Base-by-base conservation (phyloP, 2,888 invertebrate genomes). In the Calephelis perditalis region DNA sequence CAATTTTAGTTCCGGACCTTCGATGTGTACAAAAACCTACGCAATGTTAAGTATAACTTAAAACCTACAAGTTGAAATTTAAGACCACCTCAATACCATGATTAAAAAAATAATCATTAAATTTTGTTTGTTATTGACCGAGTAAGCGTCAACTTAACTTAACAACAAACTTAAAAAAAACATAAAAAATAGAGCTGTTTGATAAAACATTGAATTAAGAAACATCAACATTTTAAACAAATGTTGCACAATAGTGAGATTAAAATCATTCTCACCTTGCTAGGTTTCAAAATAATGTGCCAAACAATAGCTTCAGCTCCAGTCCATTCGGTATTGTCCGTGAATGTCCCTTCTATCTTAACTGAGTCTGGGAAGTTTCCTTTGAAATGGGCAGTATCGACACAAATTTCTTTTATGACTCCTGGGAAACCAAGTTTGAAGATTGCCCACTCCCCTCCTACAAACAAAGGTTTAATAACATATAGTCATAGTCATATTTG, bases 281-380 rank as follows among this genome's bases (percentile, higher is more conserved):
- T 85, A 15, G 85, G 82, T 35, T 84, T 81, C 49, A 93, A 71
- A 62, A 93, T 78, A 12, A 75, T 84, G 47, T 72, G 77, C 93
- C 93, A 93, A 11, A 67, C 70, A 10, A 66, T 67, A 36, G 69
- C 65, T 10, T 66, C 71, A 3, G 71, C 65, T 15, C 81, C 77
- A 0, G 73, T 74, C 79, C 82, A 82, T 63, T 86, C 80, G 59
- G 61, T 63, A 26, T 72, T 69, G 9, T 75, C 77, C 8, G 89
- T 70, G 55, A 80, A 73, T 0, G 82, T 74, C 15, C 92, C 93
- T 71, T 93, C 92, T 60, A 93, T 78, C 74, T 85, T 91, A 26
- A 93, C 84, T 1, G 90, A 91, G 71, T 93, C 93, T 0, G 94
- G 94, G 70, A 87, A 93, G 74, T 94, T 94, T 56, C 94, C 93